Percentiles rank a stretch among this genome's conserved stretches.
phyloP scores from a whole-genome alignment of 2,113 vertebrate species.

The Aleadryas rufinucha region DNA sequence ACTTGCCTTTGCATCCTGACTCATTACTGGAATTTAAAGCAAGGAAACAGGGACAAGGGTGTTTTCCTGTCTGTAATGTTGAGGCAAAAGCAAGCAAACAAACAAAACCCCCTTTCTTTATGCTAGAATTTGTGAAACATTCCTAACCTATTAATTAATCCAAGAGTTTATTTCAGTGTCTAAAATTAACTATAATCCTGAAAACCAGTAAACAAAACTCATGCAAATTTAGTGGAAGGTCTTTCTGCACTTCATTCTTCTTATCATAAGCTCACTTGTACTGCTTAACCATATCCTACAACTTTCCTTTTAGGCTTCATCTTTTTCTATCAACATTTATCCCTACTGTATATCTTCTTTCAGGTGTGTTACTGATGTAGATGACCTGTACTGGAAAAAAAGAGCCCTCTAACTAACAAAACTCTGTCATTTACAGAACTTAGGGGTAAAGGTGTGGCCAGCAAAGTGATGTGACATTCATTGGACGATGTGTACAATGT shows the following conservation, averaged over 20 bases:
- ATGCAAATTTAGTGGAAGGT: neutral
- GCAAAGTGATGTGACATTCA: neutral
- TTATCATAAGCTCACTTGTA: neutral
- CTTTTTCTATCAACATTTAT: neutral
- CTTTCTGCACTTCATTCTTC: neutral
- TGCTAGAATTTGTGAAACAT: neutral
- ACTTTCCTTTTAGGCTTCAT: neutral
- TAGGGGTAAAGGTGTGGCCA: accelerated
- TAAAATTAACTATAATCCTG: neutral
- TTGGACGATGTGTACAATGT: neutral
- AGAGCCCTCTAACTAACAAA: neutral
- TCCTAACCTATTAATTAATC: neutral
- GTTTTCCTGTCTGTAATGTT: neutral
- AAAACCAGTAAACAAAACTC: neutral
- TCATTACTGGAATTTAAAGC: neutral
- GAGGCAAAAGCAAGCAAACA: neutral
- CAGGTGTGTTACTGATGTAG: neutral
- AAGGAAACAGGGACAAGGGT: neutral
- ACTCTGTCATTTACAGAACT: neutral
- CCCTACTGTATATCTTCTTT: neutral
- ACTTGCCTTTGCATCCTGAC: neutral
- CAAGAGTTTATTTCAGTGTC: neutral
- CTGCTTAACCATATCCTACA: neutral
- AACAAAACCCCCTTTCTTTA: neutral
- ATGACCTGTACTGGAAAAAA: neutral